Evolutionary conservation across 1,140 invertebrate genomes (phyloP), one percentile per base, ranked within the genome.

Genomic region (Harlomillsia oculata): DNA sequence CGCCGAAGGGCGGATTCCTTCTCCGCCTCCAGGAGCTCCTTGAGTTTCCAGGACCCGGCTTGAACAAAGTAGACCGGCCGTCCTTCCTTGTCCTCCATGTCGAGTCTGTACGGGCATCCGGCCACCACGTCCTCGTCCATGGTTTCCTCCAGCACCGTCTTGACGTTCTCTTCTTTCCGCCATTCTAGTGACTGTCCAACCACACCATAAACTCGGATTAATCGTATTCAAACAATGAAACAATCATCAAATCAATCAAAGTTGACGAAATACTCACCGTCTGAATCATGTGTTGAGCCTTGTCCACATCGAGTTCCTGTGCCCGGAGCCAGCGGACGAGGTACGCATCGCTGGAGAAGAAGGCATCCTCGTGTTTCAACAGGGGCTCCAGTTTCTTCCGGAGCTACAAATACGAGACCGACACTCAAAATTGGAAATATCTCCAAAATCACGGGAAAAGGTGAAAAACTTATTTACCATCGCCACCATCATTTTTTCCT

Each of bases 401-500:
- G 5, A 48, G 29, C 45, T 48, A 28, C 6, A 41, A 21, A 40
- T 9, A 40, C 18, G 2, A 20, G 16, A 40, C 23, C 8, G 4
- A 44, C 11, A 43, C 26, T 6, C 26, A 23, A 43, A 43, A 8
- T 23, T 41, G 16, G 23, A 16, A 41, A 41, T 20, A 41, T 16
- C 4, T 11, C 11, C 34, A 46, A 21, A 30, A 46, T 26, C 23
- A 46, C 23, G 41, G 18, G 6, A 25, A 23, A 25, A 25, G n/a
- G 28, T 46, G 18, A 30, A 29, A 46, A 18, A 4, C 8, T 2
- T 6, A 1, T 30, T 48, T 48, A 48, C 45, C 45, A 48, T 48
- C 36, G 28, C 45, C 20, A 48, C 45, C 45, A 48, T 21, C 45
- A 48, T 48, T 32, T 48, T 48, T 21, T 48, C 45, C n/a, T 48